A percentile compares a stretch with the other conserved stretches of the same genome.
These are phyloP conservation scores for Agriopis leucophaearia DNA, from an alignment of 2,888 invertebrate species.

Conservation along the genomic window DNA sequence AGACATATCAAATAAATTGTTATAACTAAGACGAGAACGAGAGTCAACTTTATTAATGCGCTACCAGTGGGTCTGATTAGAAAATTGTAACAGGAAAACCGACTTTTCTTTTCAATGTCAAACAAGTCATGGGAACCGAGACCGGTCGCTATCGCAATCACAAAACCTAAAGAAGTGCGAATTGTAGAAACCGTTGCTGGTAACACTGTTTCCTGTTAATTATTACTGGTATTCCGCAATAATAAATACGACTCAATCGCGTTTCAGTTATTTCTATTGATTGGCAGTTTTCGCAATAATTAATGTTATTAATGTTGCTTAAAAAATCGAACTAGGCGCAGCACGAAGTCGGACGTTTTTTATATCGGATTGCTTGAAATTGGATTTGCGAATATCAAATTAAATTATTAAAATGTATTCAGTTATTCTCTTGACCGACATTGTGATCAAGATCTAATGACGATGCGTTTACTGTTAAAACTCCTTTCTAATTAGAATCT, in stretches of 20 bases:
- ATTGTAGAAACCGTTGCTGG: slow-evolving; percentile 43
- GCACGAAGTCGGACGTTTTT: slow-evolving; percentile 33
- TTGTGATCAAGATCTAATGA: slow-evolving; percentile 38
- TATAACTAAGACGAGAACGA: neutral
- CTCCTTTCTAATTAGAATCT: slow-evolving; percentile 49
- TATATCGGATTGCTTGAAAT: slow-evolving; percentile 34
- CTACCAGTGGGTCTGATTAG: slow-evolving; percentile 5
- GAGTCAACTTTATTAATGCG: neutral
- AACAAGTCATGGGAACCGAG: slow-evolving; percentile 22
- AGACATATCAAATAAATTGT: neutral
- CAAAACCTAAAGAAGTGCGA: slow-evolving; percentile 33
- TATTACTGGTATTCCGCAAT: slow-evolving; percentile 49
- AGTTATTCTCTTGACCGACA: slow-evolving; percentile 49
- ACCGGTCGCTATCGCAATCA: slow-evolving; percentile 23
- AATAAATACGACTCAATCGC: slow-evolving; percentile 44
- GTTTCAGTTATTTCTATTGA: slow-evolving; percentile 51
- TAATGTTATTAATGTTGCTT: slow-evolving; percentile 44
- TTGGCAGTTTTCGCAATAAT: slow-evolving; percentile 47
- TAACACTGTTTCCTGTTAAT: slow-evolving; percentile 59
- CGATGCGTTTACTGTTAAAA: slow-evolving; percentile 43
- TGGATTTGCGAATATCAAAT: slow-evolving; percentile 34
- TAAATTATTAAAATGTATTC: slow-evolving; percentile 48
- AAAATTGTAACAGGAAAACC: slow-evolving; percentile 35
- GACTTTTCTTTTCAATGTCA: slow-evolving; percentile 36
- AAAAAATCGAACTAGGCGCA: slow-evolving; percentile 40